Base-by-base conservation (phyloP, 2,113 vertebrate genomes). In the Cepphus grylle region DNA sequence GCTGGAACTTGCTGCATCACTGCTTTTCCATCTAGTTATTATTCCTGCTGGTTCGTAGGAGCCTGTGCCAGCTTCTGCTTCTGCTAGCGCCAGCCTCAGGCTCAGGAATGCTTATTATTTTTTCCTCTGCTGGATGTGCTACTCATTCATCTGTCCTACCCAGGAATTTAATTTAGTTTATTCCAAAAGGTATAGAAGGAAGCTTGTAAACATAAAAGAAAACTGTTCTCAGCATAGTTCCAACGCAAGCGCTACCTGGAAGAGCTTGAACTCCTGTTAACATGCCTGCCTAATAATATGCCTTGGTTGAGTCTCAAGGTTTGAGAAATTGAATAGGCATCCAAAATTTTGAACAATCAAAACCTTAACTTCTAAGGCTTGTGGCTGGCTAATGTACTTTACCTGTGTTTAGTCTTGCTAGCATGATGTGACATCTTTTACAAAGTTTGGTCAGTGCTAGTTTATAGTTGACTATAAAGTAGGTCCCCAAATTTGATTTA, bases 161-260 rank as follows among this genome's bases (percentile, higher is more conserved):
- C 67, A 66, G n/a, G 55, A 80, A 88, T 95, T 90, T 86, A 77
- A 90, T 90, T 90, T 87, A 43, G 27, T 80, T 90, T 88, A n/a
- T 83, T 79, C 42, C 26, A 70, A 86, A 77, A 80, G 32, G 67
- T 8, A 15, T 49, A 77, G 58, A 69, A 91, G 67, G 34, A 88
- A 61, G 67, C 42, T 79, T 70, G 50, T 58, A 88, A 77, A 53
- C 79, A 88, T 83, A 49, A 80, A 80, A 86, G 53, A 58, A 91
- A 70, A 49, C 67, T 69, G 4, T 85, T 80, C 58, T 93, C 62
- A 73, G 53, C 18, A 26, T 22, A 43, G 58, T 88, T 79, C 26
- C 40, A 69, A 2, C 47, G 40, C 58, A 89, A 42, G 29, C 36
- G 45, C 53, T 62, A n/a, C 50, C 59, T 92, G 55, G 45, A 81